These are phyloP conservation scores for Pempheris klunzingeri DNA, from an alignment of 2,797 vertebrate species.

Conservation along the genomic window DNA sequence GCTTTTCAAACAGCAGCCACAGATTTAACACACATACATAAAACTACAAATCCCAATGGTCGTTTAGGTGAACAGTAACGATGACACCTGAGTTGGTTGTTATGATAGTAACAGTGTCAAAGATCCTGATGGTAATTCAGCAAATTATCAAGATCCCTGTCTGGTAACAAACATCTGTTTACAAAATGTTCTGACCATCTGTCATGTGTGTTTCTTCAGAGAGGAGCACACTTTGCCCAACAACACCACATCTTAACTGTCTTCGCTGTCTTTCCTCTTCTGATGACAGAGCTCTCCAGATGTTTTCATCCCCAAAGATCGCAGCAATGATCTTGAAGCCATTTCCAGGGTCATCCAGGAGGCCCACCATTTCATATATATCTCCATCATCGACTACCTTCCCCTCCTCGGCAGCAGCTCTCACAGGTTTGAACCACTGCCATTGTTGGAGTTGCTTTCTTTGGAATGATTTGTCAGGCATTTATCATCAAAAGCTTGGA, in stretches of 20 bases:
- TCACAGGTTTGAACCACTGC: constrained; percentile 83
- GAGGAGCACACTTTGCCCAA: not conserved
- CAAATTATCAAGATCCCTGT: constrained; percentile 1
- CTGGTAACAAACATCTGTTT: constrained; percentile 19
- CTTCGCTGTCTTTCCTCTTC: constrained; percentile 19
- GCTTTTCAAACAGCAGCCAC: not conserved
- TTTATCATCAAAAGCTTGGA: constrained; percentile 17
- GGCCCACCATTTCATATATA: constrained; percentile 91
- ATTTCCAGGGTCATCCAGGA: constrained; percentile 93
- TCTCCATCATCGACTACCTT: constrained; percentile 94
- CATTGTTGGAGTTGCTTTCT: not conserved
- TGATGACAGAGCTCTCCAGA: constrained; percentile 92
- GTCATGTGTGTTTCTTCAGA: not conserved
- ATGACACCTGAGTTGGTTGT: constrained; percentile 1
- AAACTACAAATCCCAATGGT: not conserved
- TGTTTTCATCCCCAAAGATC: constrained; percentile 92
- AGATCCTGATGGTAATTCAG: not conserved
- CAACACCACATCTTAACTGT: constrained; percentile 6
- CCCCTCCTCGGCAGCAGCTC: constrained; percentile 87
- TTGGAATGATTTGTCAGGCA: not conserved
- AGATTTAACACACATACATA: not conserved
- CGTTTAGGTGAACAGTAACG: not conserved
- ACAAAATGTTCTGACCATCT: not conserved
- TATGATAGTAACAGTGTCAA: constrained; percentile 7
- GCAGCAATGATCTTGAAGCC: constrained; percentile 93